Percentiles rank a stretch among this genome's conserved stretches.
Evolutionary conservation across 2,888 invertebrate genomes (phyloP).

Genomic region (Bimastos eiseni): DNA sequence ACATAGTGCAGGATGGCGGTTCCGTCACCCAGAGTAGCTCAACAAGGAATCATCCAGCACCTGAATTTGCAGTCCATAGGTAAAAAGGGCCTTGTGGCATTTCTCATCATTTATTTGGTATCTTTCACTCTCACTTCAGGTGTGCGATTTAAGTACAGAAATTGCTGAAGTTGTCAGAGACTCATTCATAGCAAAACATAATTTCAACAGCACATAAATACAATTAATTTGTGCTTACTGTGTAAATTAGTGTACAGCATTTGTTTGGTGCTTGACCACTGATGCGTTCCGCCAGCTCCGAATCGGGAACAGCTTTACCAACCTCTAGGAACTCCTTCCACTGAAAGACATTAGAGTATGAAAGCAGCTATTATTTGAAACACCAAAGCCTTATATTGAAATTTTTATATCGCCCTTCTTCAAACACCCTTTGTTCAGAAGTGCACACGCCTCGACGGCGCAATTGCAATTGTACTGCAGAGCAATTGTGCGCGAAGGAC

Average conservation of each 20-base stretch:
- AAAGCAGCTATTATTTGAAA: background rate
- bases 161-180: too few relatives aligned
- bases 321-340: conserved; percentile 57
- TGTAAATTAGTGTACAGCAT: conserved; percentile 59
- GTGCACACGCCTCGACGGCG: too few relatives aligned
- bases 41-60: background rate
- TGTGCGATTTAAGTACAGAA: background rate
- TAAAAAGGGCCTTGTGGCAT: background rate
- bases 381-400: background rate
- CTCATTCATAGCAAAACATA: background rate
- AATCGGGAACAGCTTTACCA: conserved; percentile 49
- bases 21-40: background rate
- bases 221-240: conserved; percentile 45
- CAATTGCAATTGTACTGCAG: too few relatives aligned
- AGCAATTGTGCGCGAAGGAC: too few relatives aligned
- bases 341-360: conserved; percentile 44
- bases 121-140: background rate
- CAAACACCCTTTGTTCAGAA: too few relatives aligned
- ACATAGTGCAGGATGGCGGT: background rate
- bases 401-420: too few relatives aligned
- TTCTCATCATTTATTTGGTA: background rate
- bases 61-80: background rate
- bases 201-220: background rate
- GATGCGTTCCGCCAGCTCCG: conserved; percentile 50
- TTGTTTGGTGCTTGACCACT: conserved; percentile 53